phyloP scores from a whole-genome alignment of 2,888 invertebrate genomes.

The Nezara viridula region DNA sequence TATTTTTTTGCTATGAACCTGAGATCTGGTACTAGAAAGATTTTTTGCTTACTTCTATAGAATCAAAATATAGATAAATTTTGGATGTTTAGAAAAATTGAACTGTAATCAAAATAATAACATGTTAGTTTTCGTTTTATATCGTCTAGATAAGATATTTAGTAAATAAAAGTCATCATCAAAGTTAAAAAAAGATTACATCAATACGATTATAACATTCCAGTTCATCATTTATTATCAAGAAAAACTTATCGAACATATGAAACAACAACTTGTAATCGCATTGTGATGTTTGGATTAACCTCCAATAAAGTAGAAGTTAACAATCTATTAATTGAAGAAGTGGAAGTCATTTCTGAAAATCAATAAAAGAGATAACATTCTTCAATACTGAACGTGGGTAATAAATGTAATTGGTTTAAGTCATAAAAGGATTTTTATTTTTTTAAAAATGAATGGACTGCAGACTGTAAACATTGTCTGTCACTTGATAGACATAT shows the following conservation, averaged over 20 bases:
- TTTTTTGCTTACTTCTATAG: too few species aligned
- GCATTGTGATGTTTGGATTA: neutral
- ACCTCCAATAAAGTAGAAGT: neutral
- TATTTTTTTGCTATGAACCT: too few species aligned
- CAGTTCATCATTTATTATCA: neutral
- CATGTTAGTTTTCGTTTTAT: neutral
- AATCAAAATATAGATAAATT: too few species aligned
- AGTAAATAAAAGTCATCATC: neutral
- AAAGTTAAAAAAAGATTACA: neutral
- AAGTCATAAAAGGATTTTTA: neutral
- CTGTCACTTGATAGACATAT: too few species aligned
- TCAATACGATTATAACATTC: neutral
- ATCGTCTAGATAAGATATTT: neutral
- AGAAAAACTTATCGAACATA: neutral
- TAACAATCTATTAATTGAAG: neutral
- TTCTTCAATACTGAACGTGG: neutral
- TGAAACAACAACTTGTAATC: neutral
- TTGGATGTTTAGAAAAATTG: too few species aligned
- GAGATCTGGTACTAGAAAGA: too few species aligned
- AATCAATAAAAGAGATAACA: neutral
- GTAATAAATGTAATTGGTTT: neutral
- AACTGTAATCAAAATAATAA: too few species aligned
- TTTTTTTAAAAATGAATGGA: too few species aligned
- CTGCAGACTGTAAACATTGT: too few species aligned
- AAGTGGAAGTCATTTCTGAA: neutral